A percentile compares a stretch with the other conserved stretches of the same genome.
Conservation (phyloP, 2,888 invertebrate genomes). For the Stegana nigrithorax region DNA sequence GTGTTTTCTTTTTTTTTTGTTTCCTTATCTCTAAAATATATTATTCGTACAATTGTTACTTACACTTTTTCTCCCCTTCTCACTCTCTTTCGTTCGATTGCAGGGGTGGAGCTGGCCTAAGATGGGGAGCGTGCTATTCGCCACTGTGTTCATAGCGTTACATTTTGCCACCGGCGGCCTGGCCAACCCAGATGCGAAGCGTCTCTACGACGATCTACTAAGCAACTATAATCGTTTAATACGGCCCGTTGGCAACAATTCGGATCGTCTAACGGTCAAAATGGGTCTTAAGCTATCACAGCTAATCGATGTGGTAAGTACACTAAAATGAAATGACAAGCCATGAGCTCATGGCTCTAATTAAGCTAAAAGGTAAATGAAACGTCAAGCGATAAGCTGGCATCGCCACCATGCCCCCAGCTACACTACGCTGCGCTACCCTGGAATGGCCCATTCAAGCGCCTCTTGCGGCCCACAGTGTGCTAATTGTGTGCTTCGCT, state of each 20-base stretch:
- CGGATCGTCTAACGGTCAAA: constrained; percentile 93
- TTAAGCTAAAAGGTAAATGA: background rate
- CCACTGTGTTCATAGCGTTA: constrained; percentile 80
- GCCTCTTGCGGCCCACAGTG: too few relatives aligned
- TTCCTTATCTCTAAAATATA: too few relatives aligned
- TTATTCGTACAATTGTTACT: too few relatives aligned
- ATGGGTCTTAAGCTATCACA: constrained; percentile 92
- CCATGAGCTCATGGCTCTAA: too few relatives aligned
- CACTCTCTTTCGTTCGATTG: too few relatives aligned
- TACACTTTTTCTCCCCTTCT: too few relatives aligned
- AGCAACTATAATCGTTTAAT: constrained; percentile 96
- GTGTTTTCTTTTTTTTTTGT: too few relatives aligned
- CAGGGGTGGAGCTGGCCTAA: constrained; percentile 88
- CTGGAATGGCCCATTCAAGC: too few relatives aligned
- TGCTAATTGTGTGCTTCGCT: too few relatives aligned
- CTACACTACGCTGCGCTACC: too few relatives aligned
- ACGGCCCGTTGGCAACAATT: constrained; percentile 93
- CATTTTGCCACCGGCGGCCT: constrained; percentile 81
- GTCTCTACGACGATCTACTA: constrained; percentile 94
- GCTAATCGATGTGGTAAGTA: constrained; percentile 92
- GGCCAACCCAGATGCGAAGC: constrained; percentile 93
- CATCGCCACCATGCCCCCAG: too few relatives aligned
- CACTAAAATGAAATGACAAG: background rate
- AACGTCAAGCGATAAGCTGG: too few relatives aligned
- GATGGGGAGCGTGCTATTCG: constrained; percentile 82